phyloP scores from a whole-genome alignment of 1,140 invertebrate species.

The Drepana arcuata region DNA sequence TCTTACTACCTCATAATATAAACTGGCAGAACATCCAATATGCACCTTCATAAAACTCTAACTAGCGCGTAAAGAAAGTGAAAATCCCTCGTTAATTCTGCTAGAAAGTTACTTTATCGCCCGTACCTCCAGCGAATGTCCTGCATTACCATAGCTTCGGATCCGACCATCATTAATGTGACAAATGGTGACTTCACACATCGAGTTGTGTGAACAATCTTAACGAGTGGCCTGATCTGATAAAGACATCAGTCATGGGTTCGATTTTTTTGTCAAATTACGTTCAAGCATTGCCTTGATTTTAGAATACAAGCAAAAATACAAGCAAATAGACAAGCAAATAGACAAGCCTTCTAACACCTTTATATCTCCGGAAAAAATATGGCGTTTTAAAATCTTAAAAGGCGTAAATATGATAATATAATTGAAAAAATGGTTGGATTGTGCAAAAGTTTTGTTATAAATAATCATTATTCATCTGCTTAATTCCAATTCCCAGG shows the following conservation, averaged over 20 bases:
- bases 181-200: conserved; percentile 29
- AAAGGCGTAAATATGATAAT: not conserved
- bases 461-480: not conserved
- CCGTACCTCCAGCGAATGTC: too few relatives aligned
- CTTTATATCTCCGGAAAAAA: too few relatives aligned
- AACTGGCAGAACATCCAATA: too few relatives aligned
- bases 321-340: not conserved
- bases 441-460: not conserved
- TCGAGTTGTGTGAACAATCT: conserved; percentile 9
- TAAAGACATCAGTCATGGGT: conserved; percentile 12
- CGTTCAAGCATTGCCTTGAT: conserved; percentile 11
- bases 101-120: too few relatives aligned
- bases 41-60: too few relatives aligned
- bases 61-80: too few relatives aligned
- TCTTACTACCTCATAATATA: too few relatives aligned
- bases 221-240: conserved; percentile 11
- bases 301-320: conserved; percentile 13
- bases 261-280: conserved; percentile 5
- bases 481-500: not conserved
- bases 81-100: too few relatives aligned
- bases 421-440: not conserved
- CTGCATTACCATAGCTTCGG: conserved; percentile 27
- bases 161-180: conserved; percentile 47
- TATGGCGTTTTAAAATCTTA: not conserved
- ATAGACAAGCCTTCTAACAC: not conserved